These are phyloP conservation scores for Acanthoscelides obtectus DNA, from an alignment of 2,888 invertebrate species.

Conservation along the genomic window DNA sequence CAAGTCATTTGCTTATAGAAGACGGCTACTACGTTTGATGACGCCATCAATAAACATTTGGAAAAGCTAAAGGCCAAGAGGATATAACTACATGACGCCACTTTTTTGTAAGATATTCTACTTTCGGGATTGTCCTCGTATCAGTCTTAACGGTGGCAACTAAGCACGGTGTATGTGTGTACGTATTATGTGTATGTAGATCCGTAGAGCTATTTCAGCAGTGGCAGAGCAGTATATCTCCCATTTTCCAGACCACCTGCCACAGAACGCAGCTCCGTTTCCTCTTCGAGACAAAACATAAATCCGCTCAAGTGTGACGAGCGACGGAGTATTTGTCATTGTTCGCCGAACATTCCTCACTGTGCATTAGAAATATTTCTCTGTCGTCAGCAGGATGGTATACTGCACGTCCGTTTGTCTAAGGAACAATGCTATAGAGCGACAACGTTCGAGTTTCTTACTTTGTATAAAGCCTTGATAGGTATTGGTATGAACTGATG, in stretches of 20 bases:
- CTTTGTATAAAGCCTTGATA: too few relatives aligned
- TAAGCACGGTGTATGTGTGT: too few relatives aligned
- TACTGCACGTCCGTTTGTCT: not conserved
- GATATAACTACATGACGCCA: too few relatives aligned
- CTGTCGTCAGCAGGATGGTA: not conserved
- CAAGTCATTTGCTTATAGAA: too few relatives aligned
- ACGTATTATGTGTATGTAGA: not conserved
- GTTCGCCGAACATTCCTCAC: not conserved
- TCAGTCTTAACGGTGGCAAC: too few relatives aligned
- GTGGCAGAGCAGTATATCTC: not conserved
- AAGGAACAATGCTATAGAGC: not conserved
- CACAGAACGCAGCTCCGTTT: not conserved
- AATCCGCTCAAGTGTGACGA: not conserved
- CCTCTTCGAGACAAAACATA: not conserved
- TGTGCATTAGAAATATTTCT: not conserved
- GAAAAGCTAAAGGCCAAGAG: too few relatives aligned
- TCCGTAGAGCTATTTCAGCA: not conserved
- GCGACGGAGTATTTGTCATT: not conserved
- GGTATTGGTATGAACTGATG: too few relatives aligned
- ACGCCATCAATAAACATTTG: too few relatives aligned
- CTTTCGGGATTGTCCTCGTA: too few relatives aligned
- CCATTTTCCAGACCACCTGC: not conserved
- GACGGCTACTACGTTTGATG: too few relatives aligned
- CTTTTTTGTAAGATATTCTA: too few relatives aligned
- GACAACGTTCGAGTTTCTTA: too few relatives aligned